These are phyloP conservation scores for Cephalopachus bancanus DNA, from an alignment of 2,797 vertebrate genomes.

Conservation along the genomic window DNA sequence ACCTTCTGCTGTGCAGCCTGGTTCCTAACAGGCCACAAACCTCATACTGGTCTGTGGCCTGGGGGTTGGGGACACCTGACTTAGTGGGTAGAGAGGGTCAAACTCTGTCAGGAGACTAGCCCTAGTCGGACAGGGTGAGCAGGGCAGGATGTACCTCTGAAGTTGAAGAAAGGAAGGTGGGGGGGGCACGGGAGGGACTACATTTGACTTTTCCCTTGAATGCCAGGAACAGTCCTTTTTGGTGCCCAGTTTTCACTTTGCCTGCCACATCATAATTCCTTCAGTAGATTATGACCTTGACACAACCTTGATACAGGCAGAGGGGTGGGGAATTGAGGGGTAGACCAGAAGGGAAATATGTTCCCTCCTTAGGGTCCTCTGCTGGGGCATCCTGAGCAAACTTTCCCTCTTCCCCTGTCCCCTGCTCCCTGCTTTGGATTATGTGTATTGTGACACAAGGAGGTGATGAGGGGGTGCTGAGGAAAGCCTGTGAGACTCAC, in stretches of 20 bases:
- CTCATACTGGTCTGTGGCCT: no score
- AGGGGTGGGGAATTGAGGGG: background rate
- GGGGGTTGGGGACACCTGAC: no score
- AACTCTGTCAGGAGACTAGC: background rate
- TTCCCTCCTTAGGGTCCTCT: background rate
- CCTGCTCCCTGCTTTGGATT: background rate
- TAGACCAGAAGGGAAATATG: background rate
- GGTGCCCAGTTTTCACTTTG: background rate
- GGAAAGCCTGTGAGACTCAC: background rate
- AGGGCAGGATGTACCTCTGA: background rate
- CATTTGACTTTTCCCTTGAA: background rate
- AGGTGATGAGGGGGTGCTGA: background rate
- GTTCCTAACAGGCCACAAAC: no score
- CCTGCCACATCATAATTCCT: background rate
- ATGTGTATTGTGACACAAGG: background rate
- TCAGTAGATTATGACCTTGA: background rate
- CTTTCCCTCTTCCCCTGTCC: background rate
- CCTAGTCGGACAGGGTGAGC: background rate
- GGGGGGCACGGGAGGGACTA: background rate
- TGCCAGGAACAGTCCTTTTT: background rate
- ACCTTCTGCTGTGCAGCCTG: no score
- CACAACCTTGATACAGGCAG: constrained; percentile 11
- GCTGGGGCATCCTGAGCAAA: background rate
- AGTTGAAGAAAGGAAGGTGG: background rate
- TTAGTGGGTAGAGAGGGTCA: background rate